These are phyloP conservation scores for Cosmorhoe ocellata DNA, from an alignment of 2,888 invertebrate genomes.

Conservation along the genomic window DNA sequence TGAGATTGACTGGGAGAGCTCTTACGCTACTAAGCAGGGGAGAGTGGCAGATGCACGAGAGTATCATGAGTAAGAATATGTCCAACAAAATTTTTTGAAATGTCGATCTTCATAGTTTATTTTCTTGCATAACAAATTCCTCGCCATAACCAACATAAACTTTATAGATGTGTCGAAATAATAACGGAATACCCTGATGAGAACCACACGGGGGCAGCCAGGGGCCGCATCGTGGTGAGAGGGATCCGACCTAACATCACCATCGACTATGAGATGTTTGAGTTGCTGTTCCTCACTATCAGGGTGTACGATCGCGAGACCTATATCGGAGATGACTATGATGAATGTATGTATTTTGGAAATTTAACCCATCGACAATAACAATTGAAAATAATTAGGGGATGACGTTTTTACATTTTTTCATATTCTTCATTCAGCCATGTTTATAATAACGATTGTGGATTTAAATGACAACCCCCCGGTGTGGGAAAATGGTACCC, in stretches of 20 bases:
- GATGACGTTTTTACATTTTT: neutral
- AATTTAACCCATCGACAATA: neutral
- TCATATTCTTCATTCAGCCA: slow-evolving; percentile 61
- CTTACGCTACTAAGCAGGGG: slow-evolving; percentile 83
- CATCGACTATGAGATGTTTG: slow-evolving; percentile 84
- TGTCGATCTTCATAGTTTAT: too few species aligned
- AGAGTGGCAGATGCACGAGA: slow-evolving; percentile 51
- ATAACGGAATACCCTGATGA: slow-evolving; percentile 58
- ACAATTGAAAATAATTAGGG: too few species aligned
- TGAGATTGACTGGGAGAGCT: slow-evolving; percentile 82
- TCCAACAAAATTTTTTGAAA: neutral
- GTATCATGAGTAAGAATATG: slow-evolving; percentile 52
- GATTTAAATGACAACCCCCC: slow-evolving; percentile 86
- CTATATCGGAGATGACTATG: slow-evolving; percentile 64
- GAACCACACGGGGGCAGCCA: slow-evolving; percentile 50
- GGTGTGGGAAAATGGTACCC: slow-evolving; percentile 70
- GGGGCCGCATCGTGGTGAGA: slow-evolving; percentile 60
- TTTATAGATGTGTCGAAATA: slow-evolving; percentile 69
- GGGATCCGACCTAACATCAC: slow-evolving; percentile 65
- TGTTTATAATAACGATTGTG: slow-evolving; percentile 80
- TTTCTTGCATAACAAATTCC: too few species aligned
- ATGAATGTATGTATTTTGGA: slow-evolving; percentile 70
- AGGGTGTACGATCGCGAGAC: slow-evolving; percentile 77
- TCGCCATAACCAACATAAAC: too few species aligned
- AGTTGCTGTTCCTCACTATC: slow-evolving; percentile 80